Percentiles rank a stretch among this genome's conserved stretches.
Evolutionary conservation across 2,113 vertebrate species (phyloP).

Genomic region (Rhinolophus sinicus): DNA sequence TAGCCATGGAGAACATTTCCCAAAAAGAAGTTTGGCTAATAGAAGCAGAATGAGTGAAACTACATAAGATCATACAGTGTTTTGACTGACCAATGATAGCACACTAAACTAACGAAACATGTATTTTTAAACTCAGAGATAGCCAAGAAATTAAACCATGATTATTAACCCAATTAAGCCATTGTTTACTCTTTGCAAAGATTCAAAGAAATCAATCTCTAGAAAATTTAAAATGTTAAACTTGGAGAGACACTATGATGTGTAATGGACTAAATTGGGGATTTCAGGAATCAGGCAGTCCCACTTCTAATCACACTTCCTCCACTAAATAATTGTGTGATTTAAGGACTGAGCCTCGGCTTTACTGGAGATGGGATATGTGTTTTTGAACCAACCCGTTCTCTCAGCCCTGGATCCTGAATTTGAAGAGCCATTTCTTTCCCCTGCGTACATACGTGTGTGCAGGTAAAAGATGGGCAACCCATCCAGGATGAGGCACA

Average conservation of each 20-base stretch:
- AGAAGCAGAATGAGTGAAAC: not conserved
- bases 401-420: not conserved
- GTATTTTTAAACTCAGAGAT: not conserved
- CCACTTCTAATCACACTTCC: not conserved
- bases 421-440: not conserved
- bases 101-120: not conserved
- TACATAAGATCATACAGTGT: not conserved
- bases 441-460: not conserved
- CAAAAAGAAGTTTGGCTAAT: not conserved
- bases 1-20: not conserved
- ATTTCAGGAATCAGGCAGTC: not conserved
- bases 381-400: not conserved
- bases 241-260: not conserved
- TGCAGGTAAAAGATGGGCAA: not conserved
- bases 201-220: not conserved
- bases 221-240: slow-evolving; percentile 15
- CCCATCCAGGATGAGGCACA: not conserved
- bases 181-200: not conserved
- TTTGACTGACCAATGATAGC: not conserved
- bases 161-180: not conserved
- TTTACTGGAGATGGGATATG: not conserved
- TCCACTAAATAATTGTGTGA: not conserved
- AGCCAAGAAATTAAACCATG: not conserved
- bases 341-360: not conserved
- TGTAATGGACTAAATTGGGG: not conserved